These are phyloP conservation scores for Takifugu ocellatus DNA, from an alignment of 2,797 vertebrate species.

Conservation along the genomic window DNA sequence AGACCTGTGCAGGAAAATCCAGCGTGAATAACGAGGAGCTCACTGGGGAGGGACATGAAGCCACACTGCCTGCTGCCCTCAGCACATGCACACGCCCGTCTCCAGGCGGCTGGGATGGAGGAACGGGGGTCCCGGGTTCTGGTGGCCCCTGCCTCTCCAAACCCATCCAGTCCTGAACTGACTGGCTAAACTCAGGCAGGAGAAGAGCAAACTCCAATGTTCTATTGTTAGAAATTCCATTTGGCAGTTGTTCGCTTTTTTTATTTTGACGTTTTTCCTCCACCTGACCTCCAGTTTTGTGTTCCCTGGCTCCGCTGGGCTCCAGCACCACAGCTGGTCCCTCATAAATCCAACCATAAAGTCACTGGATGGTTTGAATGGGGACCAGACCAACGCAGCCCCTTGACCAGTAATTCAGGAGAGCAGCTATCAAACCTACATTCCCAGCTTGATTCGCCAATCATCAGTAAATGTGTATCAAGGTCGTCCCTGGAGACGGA, in stretches of 20 bases:
- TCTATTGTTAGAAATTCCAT: no score
- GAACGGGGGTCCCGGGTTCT: no score
- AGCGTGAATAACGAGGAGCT: constrained; percentile 1
- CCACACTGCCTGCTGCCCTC: no score
- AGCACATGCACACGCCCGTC: no score
- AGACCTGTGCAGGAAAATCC: constrained; percentile 33
- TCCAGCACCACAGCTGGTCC: neutral
- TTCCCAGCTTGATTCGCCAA: neutral
- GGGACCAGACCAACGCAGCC: neutral
- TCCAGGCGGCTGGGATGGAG: no score
- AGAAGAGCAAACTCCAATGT: no score
- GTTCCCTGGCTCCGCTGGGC: neutral
- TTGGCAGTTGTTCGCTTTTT: no score
- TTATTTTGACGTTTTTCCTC: constrained; percentile 28
- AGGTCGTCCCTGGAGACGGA: no score
- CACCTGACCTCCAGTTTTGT: neutral
- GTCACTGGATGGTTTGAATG: neutral
- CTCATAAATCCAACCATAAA: neutral
- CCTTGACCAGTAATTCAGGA: neutral
- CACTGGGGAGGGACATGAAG: no score
- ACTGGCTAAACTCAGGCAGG: no score
- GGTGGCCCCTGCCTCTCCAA: no score
- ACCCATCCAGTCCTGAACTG: no score
- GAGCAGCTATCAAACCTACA: neutral
- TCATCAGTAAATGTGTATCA: neutral